Conservation (phyloP, 2,113 vertebrate species). For the Macheiramphus alcinus region DNA sequence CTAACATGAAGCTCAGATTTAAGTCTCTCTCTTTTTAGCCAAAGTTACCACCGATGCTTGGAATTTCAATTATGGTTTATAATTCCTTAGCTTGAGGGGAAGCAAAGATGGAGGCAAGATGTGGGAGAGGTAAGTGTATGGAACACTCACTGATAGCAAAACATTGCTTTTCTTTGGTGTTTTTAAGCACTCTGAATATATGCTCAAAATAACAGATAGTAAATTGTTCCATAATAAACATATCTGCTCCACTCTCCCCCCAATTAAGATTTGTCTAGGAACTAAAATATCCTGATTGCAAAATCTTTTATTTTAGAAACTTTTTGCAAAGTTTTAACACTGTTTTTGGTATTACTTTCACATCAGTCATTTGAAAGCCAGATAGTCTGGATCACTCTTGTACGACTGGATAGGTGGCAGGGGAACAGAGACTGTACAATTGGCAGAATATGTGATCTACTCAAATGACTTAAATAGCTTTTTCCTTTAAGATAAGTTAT, state of each 20-base stretch:
- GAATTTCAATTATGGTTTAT: background rate
- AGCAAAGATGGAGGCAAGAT: background rate
- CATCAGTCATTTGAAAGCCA: constrained; percentile 8
- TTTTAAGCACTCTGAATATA: background rate
- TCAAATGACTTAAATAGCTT: background rate
- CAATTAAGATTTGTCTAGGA: background rate
- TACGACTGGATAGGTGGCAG: background rate
- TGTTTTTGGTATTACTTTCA: background rate
- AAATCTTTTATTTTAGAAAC: background rate
- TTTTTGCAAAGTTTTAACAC: background rate
- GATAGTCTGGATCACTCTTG: background rate
- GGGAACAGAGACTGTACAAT: background rate
- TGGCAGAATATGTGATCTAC: background rate
- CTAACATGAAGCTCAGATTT: background rate
- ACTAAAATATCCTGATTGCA: background rate
- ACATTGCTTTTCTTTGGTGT: background rate
- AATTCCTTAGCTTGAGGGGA: background rate
- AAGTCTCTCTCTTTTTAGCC: background rate
- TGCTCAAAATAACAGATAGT: background rate
- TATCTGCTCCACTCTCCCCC: background rate
- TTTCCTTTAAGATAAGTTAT: background rate
- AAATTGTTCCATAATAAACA: background rate
- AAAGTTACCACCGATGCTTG: background rate
- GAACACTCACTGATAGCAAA: background rate
- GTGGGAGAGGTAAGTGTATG: background rate